These are phyloP conservation scores for Coreius guichenoti DNA, from an alignment of 2,797 vertebrate species.

Conservation along the genomic window DNA sequence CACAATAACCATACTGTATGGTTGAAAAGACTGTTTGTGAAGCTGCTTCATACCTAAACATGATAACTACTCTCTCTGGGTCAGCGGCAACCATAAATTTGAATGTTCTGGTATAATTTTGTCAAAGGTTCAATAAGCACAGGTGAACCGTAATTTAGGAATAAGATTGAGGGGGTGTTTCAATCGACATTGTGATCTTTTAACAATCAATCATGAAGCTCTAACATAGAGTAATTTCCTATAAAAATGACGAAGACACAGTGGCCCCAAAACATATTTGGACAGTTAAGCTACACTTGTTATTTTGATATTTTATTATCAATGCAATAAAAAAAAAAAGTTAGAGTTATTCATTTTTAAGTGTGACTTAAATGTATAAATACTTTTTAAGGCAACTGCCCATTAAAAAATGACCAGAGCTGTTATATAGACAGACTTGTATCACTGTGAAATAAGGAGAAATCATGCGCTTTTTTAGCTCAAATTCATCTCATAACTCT, in stretches of 20 bases:
- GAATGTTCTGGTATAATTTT: neutral
- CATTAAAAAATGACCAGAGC: neutral
- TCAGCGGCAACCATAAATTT: neutral
- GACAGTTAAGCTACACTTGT: neutral
- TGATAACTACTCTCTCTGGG: neutral
- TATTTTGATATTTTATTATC: neutral
- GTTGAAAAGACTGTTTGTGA: neutral
- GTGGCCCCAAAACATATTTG: slow-evolving; percentile 5
- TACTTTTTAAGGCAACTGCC: neutral
- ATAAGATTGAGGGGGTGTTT: neutral
- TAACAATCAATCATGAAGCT: neutral
- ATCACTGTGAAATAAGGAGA: neutral
- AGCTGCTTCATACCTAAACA: neutral
- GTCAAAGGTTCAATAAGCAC: neutral
- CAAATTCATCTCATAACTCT: neutral
- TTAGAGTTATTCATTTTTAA: neutral
- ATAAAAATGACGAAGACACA: neutral
- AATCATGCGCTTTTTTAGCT: neutral
- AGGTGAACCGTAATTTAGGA: neutral
- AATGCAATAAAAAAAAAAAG: neutral
- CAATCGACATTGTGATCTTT: neutral
- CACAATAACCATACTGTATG: neutral
- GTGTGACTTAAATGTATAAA: neutral
- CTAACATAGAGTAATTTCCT: neutral
- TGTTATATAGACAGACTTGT: neutral